These are phyloP conservation scores for Sitta carolinensis DNA, from an alignment of 2,797 vertebrate genomes.

Conservation along the genomic window DNA sequence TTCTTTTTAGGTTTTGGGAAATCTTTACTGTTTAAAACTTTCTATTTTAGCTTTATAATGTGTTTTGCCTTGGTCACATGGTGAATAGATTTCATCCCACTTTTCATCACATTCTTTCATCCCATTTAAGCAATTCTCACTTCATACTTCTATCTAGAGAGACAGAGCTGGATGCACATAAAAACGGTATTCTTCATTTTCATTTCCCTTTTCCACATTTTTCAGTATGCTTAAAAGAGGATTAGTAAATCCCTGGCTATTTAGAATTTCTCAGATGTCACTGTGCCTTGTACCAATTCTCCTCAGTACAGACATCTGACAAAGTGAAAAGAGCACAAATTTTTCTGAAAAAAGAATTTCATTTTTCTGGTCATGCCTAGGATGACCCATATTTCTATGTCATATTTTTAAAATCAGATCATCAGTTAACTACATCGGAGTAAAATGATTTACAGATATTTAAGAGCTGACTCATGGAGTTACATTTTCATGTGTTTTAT, in stretches of 20 bases:
- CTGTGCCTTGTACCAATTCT: neutral
- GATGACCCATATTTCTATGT: neutral
- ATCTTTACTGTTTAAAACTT: neutral
- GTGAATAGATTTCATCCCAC: neutral
- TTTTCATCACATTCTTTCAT: neutral
- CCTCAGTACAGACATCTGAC: neutral
- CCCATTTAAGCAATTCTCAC: neutral
- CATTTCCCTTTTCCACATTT: neutral
- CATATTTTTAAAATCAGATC: neutral
- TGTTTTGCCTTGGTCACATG: neutral
- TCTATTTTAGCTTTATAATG: neutral
- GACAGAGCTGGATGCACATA: neutral
- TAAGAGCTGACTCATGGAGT: neutral
- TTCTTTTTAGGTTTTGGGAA: neutral
- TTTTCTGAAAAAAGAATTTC: neutral
- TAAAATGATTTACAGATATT: neutral
- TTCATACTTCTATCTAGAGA: slow-evolving; percentile 15
- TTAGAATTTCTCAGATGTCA: slow-evolving; percentile 17
- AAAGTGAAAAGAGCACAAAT: neutral
- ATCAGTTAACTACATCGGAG: neutral
- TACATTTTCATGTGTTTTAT: neutral
- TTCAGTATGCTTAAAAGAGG: neutral
- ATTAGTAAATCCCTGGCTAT: slow-evolving; percentile 25
- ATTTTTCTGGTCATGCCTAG: neutral
- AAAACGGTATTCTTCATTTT: slow-evolving; percentile 6